Evolutionary conservation across 2,888 invertebrate genomes (phyloP), one percentile per base, ranked within the genome.

Genomic region (Pachydiplax longipennis): DNA sequence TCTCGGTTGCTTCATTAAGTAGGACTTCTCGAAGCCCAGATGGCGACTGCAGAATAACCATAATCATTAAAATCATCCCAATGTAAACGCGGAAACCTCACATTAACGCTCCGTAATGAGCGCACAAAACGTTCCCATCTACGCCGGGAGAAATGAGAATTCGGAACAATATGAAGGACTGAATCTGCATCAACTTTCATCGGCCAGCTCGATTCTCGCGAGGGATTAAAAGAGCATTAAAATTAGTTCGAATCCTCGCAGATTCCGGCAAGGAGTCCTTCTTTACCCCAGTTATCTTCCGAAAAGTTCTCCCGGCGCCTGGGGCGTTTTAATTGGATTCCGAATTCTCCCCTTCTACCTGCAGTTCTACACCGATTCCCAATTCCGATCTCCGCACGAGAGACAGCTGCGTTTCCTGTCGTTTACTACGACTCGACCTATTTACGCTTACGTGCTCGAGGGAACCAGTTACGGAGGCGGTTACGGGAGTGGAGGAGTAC

Each of bases 281-380:
- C n/a, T 25, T 65, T 25, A n/a, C 6, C 65, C 25, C 61, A 61
- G 18, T 61, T 22, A 61, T 61, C 61, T 61, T 61, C 15, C 61
- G n/a, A 61, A 61, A 37, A 61, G 22, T 61, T 61, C 61, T 61
- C 15, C 61, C 18, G n/a, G 61, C n/a, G 61, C 18, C n/a, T 18
- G 15, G 61, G 15, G 61, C 65, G n/a, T 65, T 65, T 65, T 65
- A 65, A 65, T 65, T 37, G 44, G 12, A n/a, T 35, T 40, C 8
- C 37, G 22, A 13, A 37, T 22, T 35, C 37, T 15, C 61, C 25
- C 80, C 44, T n/a, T 91, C 90, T 83, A 87, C 91, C 91, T 92
- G 18, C 92, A 94, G 92, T 94, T 96, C 92, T 95, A 96, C 93
- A 95, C 95, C 35, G 95, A 96, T 91, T 95, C 95, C 0, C 95